These are phyloP conservation scores for Eucera pruinosa DNA, from an alignment of 2,888 invertebrate species.

Conservation along the genomic window DNA sequence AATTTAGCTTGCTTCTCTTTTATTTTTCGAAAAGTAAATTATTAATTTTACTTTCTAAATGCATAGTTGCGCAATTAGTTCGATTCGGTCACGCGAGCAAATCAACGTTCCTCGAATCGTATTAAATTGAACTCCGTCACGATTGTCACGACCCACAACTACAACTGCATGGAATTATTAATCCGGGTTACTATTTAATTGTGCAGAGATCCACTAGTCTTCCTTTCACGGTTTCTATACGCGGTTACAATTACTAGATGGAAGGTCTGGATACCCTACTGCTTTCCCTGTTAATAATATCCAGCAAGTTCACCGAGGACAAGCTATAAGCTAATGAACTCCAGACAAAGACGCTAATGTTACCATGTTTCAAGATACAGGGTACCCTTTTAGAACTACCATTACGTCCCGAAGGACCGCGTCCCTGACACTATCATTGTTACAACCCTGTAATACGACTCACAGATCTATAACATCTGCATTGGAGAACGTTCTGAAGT, in stretches of 20 bases:
- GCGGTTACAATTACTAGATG: conserved; percentile 28
- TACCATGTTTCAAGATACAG: conserved; percentile 24
- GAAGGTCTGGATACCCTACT: conserved; percentile 5
- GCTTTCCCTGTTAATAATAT: conserved; percentile 29
- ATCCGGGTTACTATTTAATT: conserved; percentile 30
- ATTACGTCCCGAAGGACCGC: conserved; percentile 25
- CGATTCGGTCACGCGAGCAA: no score
- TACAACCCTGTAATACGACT: conserved; percentile 14
- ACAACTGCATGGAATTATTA: conserved; percentile 12
- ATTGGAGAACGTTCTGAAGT: conserved; percentile 1
- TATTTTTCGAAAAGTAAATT: no score
- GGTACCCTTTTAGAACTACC: conserved; percentile 36
- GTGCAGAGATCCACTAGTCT: conserved; percentile 12
- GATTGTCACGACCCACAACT: not conserved
- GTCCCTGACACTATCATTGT: conserved; percentile 27
- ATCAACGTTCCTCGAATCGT: not conserved
- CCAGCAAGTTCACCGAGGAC: conserved; percentile 20
- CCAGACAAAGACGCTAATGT: conserved; percentile 44
- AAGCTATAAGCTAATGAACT: conserved; percentile 46
- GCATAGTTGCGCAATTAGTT: no score
- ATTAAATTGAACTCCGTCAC: no score
- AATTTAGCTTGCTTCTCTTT: no score
- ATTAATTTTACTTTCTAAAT: no score
- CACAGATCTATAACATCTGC: not conserved
- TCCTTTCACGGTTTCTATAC: not conserved